Conservation (phyloP, 2,113 vertebrate species). For the Trichechus manatus region DNA sequence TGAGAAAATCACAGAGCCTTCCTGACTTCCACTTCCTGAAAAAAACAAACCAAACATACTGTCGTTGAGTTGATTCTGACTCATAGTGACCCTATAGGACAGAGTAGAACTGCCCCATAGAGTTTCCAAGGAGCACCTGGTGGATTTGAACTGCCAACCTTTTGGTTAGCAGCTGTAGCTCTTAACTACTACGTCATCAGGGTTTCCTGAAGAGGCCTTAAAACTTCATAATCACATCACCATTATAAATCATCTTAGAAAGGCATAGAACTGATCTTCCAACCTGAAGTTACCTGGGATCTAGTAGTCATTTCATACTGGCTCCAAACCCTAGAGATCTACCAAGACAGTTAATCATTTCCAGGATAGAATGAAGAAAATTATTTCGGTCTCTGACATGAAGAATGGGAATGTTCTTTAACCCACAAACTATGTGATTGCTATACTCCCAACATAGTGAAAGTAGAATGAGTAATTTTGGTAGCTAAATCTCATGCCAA, state of each 20-base stretch:
- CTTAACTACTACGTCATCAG: no score
- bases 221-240: not conserved
- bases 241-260: not conserved
- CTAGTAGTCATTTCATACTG: not conserved
- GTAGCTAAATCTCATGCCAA: not conserved
- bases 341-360: not conserved
- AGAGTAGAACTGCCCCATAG: no score
- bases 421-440: not conserved
- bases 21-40: not conserved
- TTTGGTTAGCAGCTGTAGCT: no score
- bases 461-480: slow-evolving; percentile 29
- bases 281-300: not conserved
- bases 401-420: not conserved
- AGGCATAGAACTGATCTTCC: not conserved
- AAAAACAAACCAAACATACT: no score
- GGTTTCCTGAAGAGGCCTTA: not conserved
- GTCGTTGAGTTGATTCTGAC: no score
- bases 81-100: no score
- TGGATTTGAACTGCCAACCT: no score
- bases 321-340: not conserved
- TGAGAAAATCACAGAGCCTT: not conserved
- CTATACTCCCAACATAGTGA: not conserved
- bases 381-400: not conserved
- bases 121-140: no score
- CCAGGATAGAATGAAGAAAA: not conserved